Evolutionary conservation across 2,797 vertebrate species (phyloP).

Genomic region (Xenentodon cancila): DNA sequence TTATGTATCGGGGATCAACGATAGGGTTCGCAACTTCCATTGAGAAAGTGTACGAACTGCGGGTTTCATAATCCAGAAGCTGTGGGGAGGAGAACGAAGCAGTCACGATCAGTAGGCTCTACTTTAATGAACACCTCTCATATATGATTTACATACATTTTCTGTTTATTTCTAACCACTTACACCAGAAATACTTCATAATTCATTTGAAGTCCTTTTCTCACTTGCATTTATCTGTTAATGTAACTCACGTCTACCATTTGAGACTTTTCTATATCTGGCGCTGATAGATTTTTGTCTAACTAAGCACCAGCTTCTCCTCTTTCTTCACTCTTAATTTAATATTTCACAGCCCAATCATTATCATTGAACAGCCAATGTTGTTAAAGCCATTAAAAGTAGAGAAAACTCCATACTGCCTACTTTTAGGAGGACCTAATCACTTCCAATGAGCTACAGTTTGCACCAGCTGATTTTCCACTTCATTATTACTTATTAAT

Average conservation of each 20-base stretch:
- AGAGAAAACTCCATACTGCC: slow-evolving; percentile 28
- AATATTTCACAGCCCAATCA: slow-evolving; percentile 34
- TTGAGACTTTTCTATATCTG: slow-evolving; percentile 19
- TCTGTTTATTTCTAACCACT: slow-evolving; percentile 8
- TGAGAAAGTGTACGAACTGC: slow-evolving; percentile 85
- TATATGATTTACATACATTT: not conserved
- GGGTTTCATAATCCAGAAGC: slow-evolving; percentile 88
- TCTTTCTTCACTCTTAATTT: slow-evolving; percentile 28
- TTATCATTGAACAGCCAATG: slow-evolving; percentile 32
- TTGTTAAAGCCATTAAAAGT: slow-evolving; percentile 33
- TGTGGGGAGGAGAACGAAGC: slow-evolving; percentile 44
- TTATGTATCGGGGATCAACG: slow-evolving; percentile 86
- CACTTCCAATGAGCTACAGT: slow-evolving; percentile 32
- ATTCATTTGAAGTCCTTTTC: slow-evolving; percentile 26
- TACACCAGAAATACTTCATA: slow-evolving; percentile 10
- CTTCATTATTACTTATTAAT: slow-evolving; percentile 53
- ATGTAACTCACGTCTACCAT: slow-evolving; percentile 5
- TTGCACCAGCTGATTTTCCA: slow-evolving; percentile 54
- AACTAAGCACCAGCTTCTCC: slow-evolving; percentile 15
- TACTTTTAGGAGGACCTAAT: slow-evolving; percentile 29
- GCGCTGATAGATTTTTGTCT: slow-evolving; percentile 5
- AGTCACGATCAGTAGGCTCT: not conserved
- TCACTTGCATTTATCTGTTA: slow-evolving; percentile 17
- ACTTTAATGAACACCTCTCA: not conserved
- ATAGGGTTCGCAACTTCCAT: slow-evolving; percentile 88